Evolutionary conservation across 1,140 invertebrate genomes (phyloP).

Genomic region (Zeugodacus cucurbitae): DNA sequence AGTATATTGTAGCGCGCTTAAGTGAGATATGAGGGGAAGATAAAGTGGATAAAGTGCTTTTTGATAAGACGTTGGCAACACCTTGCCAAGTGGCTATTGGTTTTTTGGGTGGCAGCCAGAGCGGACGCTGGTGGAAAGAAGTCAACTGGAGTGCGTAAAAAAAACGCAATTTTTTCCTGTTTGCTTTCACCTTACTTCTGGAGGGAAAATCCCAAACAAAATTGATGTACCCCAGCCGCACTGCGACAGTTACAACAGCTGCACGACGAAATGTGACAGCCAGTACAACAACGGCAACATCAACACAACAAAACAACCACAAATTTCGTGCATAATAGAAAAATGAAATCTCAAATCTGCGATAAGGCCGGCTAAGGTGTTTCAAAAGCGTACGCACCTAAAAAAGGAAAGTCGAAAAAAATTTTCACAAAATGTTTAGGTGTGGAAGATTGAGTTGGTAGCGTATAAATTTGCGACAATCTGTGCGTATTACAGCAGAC

Average conservation of each 20-base stretch:
- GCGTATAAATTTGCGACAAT: not conserved
- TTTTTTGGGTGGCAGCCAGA: not conserved
- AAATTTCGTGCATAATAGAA: constrained; percentile 22
- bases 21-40: constrained; percentile 6
- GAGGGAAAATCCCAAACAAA: not conserved
- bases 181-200: not conserved
- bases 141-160: not conserved
- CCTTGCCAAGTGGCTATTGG: constrained; percentile 15
- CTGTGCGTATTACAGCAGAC: not conserved
- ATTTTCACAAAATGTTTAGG: not conserved
- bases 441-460: not conserved
- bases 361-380: not conserved
- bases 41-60: constrained; percentile 30
- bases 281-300: not conserved
- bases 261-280: not conserved
- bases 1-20: not conserved
- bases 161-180: no score
- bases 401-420: not conserved
- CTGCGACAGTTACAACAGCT: not conserved
- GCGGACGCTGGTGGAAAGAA: not conserved
- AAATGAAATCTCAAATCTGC: not conserved
- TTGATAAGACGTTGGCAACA: constrained; percentile 29
- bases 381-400: not conserved
- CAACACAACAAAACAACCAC: constrained; percentile 16
- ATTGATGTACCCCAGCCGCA: not conserved